Evolutionary conservation across 1,140 invertebrate genomes (phyloP), one percentile per base, ranked within the genome.

Genomic region (Camponotus floridanus): DNA sequence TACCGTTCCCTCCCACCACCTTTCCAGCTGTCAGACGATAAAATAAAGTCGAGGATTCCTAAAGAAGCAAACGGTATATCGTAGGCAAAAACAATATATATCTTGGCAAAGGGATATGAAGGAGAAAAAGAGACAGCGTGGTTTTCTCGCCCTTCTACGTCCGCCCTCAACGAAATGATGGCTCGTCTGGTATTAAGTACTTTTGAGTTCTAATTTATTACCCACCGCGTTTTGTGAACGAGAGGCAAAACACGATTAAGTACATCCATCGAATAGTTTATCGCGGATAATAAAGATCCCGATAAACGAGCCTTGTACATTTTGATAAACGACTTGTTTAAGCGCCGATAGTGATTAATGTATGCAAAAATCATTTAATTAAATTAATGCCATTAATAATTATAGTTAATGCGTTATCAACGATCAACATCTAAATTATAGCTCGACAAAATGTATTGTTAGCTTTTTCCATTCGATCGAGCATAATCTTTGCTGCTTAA

Each of bases 11-110:
- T 26, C 48, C 48, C 48, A 42, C 15, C 9, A 15, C 11, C 21
- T 36, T 36, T 31, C 15, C 15, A 42, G 51, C 15, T 21, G 51
- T 42, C 65, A 59, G 33, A 11, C 48, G 48, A 57, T 57, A 80
- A 80, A 80, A 80, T 80, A 55, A 39, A 68, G 45, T 80, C 48
- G 31, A 21, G 39, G n/a, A n/a, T 68, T 80, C 65, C n/a, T 65
- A 65, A 78, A 78, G 45, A 51, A 36, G 4, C 55, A n/a, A 68
- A 4, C 42, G 42, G 9, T 21, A 51, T 51, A 33, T 8, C 76
- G n/a, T 36, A 51, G 31, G 4, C 76, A 68, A 51, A 7, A 68
- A 79, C 62, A 79, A 79, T 57, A 70, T 59, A 59, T 80, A 70
- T 70, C n/a, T 45, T 7, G 67, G 21, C 21, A 21, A 55, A 33